These are phyloP conservation scores for Cryptops parisi DNA, from an alignment of 2,888 invertebrate genomes.

Conservation along the genomic window DNA sequence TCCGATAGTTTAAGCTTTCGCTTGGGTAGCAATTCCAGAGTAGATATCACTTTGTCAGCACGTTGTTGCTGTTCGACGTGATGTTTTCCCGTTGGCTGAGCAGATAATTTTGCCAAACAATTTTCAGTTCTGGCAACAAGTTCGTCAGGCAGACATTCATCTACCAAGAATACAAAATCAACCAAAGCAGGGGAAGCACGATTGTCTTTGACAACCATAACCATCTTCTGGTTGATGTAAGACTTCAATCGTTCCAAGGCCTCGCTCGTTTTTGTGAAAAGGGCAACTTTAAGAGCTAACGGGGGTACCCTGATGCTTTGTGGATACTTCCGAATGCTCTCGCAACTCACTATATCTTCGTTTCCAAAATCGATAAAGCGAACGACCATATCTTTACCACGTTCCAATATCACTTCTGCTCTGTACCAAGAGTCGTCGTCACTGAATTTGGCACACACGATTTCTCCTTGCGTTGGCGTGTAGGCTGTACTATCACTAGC, in stretches of 20 bases:
- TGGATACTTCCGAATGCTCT: not conserved
- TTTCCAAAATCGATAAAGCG: slow-evolving; percentile 4
- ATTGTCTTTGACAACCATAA: not conserved
- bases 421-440: not conserved
- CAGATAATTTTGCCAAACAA: too few relatives aligned
- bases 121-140: too few relatives aligned
- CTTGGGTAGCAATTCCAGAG: too few relatives aligned
- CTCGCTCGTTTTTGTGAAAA: not conserved
- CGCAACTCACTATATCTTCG: not conserved
- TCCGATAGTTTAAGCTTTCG: too few relatives aligned
- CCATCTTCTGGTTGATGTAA: not conserved
- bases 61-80: too few relatives aligned
- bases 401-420: not conserved
- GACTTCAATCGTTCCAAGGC: not conserved
- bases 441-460: not conserved
- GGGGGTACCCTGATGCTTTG: not conserved
- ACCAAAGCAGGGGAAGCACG: not conserved
- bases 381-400: not conserved
- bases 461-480: not conserved
- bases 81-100: too few relatives aligned
- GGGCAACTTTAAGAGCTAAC: not conserved
- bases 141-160: too few relatives aligned
- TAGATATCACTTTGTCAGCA: too few relatives aligned
- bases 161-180: too few relatives aligned
- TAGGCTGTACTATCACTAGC: too few relatives aligned